A percentile compares a stretch with the other conserved stretches of the same genome.
Evolutionary conservation across 2,888 invertebrate species (phyloP).

Genomic region (Mesoligia furuncula): DNA sequence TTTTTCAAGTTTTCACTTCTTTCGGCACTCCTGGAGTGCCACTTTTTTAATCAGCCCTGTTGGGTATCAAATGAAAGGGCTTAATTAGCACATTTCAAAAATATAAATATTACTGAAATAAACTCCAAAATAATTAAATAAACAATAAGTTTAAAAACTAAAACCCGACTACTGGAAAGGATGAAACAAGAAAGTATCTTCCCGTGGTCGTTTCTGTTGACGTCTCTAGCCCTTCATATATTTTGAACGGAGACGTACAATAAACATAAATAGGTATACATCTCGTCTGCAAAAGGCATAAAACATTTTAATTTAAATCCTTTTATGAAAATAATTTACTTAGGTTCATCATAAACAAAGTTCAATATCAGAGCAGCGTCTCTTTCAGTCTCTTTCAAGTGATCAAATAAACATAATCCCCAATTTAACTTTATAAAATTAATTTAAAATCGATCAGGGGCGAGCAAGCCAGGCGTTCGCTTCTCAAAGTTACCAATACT

Average conservation of each 20-base stretch:
- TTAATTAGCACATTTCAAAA: too few species aligned
- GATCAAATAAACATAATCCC: constrained; percentile 87
- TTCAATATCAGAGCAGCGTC: constrained; percentile 51
- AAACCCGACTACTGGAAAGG: too few species aligned
- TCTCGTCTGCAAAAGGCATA: background rate
- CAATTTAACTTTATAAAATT: constrained; percentile 90
- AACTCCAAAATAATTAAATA: too few species aligned
- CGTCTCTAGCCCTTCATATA: background rate
- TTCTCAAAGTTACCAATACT: constrained; percentile 75
- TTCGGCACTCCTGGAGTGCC: too few species aligned
- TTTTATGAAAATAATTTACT: constrained; percentile 30
- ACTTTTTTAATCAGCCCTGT: too few species aligned
- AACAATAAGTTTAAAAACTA: too few species aligned
- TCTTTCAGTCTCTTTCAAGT: constrained; percentile 72
- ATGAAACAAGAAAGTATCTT: too few species aligned
- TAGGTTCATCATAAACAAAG: constrained; percentile 55
- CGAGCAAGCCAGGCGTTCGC: constrained; percentile 81
- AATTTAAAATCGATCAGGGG: constrained; percentile 87
- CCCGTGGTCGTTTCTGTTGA: background rate
- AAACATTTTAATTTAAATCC: constrained; percentile 13
- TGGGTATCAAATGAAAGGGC: too few species aligned
- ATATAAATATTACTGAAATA: too few species aligned
- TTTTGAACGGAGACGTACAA: background rate
- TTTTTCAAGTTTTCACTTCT: too few species aligned
- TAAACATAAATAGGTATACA: background rate